Evolutionary conservation across 2,797 vertebrate species (phyloP), one percentile per base, ranked within the genome.

Genomic region (Xiphorhynchus erythropygius): DNA sequence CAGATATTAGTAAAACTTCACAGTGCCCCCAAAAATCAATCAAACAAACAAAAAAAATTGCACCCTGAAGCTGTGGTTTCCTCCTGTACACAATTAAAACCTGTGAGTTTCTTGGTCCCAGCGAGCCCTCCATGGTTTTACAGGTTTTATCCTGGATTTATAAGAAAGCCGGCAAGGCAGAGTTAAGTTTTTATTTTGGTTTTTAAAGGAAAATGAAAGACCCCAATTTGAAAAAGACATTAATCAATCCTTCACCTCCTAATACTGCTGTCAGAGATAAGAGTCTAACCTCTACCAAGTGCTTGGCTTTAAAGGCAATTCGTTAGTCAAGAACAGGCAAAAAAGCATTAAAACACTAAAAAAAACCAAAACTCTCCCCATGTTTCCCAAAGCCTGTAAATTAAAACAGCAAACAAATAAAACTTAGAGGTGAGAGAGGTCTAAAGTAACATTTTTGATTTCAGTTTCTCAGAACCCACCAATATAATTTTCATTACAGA

Each of bases 171-270:
- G 70, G 23, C 13, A 75, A 64, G 59, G 1, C 2, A 84, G 32
- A 94, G 8, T 46, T 44, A 57, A 73, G 39, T 22, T 73, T 89
- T 60, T 53, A 63, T 30, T 33, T 32, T 25, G 7, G 5, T 53
- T 94, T 57, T 79, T 82, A 89, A 89, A 71, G 11, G 60, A 52
- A 83, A 91, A 94, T 35, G 35, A 44, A 81, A 94, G 22, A 7
- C 13, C 7, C 10, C 30, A 64, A 37, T 83, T 83, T 77, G 23
- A 35, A 78, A 83, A 89, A 64, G 37, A 33, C 39, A 52, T 77
- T 49, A 64, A 57, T 27, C 41, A 64, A 52, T 59, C 49, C 2
- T 17, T 84, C 42, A 65, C n/a, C 65, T 19, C 62, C n/a, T 60
- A 89, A 73, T 42, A 49, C 39, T 44, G 17, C 77, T 90, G 46